Percentiles rank a stretch among this genome's conserved stretches.
Evolutionary conservation across 1,140 invertebrate genomes (phyloP).

Genomic region (Telenomus remus): DNA sequence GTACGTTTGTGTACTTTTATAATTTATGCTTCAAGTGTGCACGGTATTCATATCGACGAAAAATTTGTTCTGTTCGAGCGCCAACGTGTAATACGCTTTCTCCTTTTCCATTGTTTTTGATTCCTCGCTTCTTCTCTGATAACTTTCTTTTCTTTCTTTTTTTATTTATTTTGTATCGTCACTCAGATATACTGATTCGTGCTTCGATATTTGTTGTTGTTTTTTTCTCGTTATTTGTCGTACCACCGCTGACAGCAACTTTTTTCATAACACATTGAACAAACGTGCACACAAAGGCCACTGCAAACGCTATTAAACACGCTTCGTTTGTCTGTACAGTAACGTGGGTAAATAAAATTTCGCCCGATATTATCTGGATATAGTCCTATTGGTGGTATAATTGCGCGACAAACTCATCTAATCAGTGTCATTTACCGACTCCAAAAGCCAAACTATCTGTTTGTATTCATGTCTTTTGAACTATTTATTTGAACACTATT

Average conservation of each 20-base stretch:
- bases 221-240: background rate
- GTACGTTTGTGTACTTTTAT: constrained; percentile 48
- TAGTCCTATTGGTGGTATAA: too few species aligned
- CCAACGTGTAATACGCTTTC: constrained; percentile 10
- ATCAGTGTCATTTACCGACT: too few species aligned
- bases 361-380: too few species aligned
- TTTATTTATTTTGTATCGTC: too few species aligned
- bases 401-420: too few species aligned
- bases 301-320: constrained; percentile 14
- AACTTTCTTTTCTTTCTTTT: background rate
- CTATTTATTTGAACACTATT: too few species aligned
- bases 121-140: constrained; percentile 2
- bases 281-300: constrained; percentile 15
- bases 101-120: constrained; percentile 1
- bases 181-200: constrained; percentile 9
- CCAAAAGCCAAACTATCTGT: too few species aligned
- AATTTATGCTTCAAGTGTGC: constrained; percentile 50
- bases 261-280: constrained; percentile 19
- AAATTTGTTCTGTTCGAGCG: constrained; percentile 24
- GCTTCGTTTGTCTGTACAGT: constrained; percentile 4
- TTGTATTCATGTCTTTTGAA: too few species aligned
- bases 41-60: constrained; percentile 42
- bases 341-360: constrained; percentile 7
- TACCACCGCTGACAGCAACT: background rate
- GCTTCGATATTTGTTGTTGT: constrained; percentile 2